These are phyloP conservation scores for Sinodicranocentrus sp. DNA, from an alignment of 2,888 invertebrate species.

Conservation along the genomic window DNA sequence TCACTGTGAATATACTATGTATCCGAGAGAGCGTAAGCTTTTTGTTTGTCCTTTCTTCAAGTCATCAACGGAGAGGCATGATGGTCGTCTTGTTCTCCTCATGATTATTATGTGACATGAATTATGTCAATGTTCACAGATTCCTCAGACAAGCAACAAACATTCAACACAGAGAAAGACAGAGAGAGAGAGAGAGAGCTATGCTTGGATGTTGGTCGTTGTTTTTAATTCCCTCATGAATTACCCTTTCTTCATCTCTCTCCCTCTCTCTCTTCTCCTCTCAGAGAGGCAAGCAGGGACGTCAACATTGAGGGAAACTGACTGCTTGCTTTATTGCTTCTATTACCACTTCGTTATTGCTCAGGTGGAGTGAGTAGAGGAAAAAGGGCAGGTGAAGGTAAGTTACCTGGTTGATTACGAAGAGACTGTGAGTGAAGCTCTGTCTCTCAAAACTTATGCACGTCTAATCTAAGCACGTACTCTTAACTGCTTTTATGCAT, in stretches of 20 bases:
- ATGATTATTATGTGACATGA: conserved; percentile 68
- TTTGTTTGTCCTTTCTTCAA: conserved; percentile 55
- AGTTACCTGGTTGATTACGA: not conserved
- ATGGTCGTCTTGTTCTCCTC: conserved; percentile 39
- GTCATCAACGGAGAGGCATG: conserved; percentile 40
- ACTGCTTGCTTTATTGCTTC: conserved; percentile 67
- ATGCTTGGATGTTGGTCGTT: conserved; percentile 53
- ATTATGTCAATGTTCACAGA: conserved; percentile 68
- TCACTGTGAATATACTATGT: conserved; percentile 42
- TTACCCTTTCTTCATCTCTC: conserved; percentile 66
- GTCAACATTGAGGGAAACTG: conserved; percentile 45
- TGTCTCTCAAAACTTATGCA: not conserved
- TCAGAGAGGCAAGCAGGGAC: not conserved
- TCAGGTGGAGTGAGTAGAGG: conserved; percentile 22
- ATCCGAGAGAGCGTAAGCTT: conserved; percentile 21
- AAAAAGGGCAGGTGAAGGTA: conserved; percentile 41
- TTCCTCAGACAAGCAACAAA: conserved; percentile 61
- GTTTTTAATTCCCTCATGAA: conserved; percentile 69
- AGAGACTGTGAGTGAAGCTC: not conserved
- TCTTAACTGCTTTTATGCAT: conserved; percentile 17
- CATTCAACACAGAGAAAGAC: conserved; percentile 4
- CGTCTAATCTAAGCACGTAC: conserved; percentile 56
- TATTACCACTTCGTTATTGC: conserved; percentile 55
- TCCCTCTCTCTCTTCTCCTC: conserved; percentile 4
- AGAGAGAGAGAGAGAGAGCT: not conserved